These are phyloP conservation scores for Neodon shergylaensis DNA, from an alignment of 2,113 vertebrate species.

Conservation along the genomic window DNA sequence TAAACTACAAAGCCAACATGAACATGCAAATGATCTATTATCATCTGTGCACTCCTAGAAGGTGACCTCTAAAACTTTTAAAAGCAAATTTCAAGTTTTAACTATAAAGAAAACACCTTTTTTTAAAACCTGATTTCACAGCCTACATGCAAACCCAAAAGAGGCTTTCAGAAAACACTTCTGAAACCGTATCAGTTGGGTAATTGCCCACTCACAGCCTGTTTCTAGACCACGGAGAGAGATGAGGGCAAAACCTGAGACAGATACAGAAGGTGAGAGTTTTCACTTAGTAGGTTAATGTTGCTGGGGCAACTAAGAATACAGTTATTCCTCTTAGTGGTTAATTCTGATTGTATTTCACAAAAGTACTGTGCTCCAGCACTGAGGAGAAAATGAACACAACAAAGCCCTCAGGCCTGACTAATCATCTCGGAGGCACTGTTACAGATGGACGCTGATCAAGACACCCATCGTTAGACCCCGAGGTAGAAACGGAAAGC, in stretches of 20 bases:
- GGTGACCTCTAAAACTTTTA: slow-evolving; percentile 45
- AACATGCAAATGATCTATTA: neutral
- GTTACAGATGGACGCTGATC: neutral
- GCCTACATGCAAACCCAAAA: neutral
- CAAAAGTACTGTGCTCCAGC: neutral
- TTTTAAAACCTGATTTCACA: neutral
- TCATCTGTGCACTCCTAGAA: neutral
- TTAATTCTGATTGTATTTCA: neutral
- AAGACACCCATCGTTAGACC: neutral
- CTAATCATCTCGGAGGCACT: slow-evolving; percentile 29
- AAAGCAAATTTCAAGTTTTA: slow-evolving; percentile 37
- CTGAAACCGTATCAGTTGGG: neutral
- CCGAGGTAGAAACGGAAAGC: neutral
- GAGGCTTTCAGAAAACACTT: neutral
- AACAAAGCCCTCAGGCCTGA: neutral
- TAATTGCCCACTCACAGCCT: neutral
- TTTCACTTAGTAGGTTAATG: neutral
- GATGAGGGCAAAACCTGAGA: neutral
- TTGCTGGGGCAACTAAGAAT: neutral
- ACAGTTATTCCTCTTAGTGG: slow-evolving; percentile 10
- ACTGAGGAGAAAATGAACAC: slow-evolving; percentile 25
- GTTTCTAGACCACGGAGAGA: neutral
- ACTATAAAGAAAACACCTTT: slow-evolving; percentile 43
- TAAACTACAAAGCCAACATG: neutral
- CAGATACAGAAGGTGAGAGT: neutral